A percentile compares a stretch with the other conserved stretches of the same genome.
phyloP scores from a whole-genome alignment of 2,113 vertebrate species.

The Rhea pennata region DNA sequence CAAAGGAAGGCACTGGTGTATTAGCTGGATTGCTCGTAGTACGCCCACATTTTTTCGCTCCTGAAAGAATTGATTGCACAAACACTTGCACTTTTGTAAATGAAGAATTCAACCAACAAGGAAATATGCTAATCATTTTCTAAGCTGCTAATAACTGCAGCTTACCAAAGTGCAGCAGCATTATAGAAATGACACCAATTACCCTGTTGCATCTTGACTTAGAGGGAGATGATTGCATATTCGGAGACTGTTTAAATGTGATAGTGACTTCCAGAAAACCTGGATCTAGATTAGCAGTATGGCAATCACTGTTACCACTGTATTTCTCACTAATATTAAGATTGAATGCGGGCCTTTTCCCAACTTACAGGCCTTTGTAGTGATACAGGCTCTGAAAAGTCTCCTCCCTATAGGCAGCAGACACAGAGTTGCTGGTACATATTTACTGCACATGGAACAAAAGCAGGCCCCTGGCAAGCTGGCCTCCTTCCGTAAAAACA shows the following conservation, averaged over 20 bases:
- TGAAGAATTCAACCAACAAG: constrained; percentile 49
- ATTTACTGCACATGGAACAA: accelerated
- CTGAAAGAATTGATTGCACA: constrained; percentile 21
- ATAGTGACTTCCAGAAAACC: constrained; percentile 1
- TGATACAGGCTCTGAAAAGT: not conserved
- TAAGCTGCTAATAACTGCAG: constrained; percentile 30
- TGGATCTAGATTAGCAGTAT: not conserved
- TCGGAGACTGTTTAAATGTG: not conserved
- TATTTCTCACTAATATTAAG: not conserved
- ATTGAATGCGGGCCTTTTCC: not conserved
- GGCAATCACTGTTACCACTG: not conserved
- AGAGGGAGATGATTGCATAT: not conserved
- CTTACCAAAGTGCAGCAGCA: constrained; percentile 15
- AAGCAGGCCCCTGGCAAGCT: not conserved
- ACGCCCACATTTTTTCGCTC: constrained; percentile 40
- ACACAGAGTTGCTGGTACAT: not conserved
- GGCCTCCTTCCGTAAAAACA: accelerated
- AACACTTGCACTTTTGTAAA: constrained; percentile 56
- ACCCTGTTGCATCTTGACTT: constrained; percentile 8
- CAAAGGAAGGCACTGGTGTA: constrained; percentile 33
- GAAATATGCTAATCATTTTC: constrained; percentile 56
- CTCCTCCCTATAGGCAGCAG: not conserved
- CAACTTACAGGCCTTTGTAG: not conserved
- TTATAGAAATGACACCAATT: constrained; percentile 23
- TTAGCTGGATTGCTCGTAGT: constrained; percentile 7